A percentile compares a stretch with the other conserved stretches of the same genome.
Conservation (phyloP, 2,113 vertebrate genomes). For the Motacilla tschutschensis region DNA sequence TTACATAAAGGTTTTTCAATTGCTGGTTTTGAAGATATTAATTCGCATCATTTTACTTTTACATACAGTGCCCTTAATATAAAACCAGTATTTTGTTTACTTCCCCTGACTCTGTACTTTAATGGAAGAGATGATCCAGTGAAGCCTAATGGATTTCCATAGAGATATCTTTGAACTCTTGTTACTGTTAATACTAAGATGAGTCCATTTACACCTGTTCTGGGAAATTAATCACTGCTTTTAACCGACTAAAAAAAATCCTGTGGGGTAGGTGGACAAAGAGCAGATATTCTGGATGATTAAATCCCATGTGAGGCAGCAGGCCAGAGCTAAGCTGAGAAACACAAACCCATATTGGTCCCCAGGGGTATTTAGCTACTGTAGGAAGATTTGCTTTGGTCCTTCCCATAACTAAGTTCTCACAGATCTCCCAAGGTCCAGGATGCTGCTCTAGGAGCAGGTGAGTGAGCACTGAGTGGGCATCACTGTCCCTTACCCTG, state of each 20-base stretch:
- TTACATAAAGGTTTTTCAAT: conserved; percentile 14
- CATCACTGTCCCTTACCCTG: neutral
- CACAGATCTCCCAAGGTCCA: neutral
- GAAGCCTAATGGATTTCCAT: neutral
- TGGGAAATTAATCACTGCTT: conserved; percentile 19
- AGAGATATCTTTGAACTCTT: neutral
- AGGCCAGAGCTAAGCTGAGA: neutral
- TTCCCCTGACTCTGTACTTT: neutral
- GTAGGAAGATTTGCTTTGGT: neutral
- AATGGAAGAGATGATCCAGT: neutral
- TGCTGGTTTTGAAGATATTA: conserved; percentile 21
- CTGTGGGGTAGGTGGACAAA: neutral
- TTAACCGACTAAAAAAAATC: conserved; percentile 18
- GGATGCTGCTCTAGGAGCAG: neutral
- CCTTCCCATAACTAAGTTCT: neutral
- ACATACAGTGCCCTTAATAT: neutral
- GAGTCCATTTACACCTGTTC: neutral
- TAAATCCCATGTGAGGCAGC: neutral
- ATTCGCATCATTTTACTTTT: conserved; percentile 15
- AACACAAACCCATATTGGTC: neutral
- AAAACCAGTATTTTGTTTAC: conserved; percentile 1
- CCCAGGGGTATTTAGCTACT: neutral
- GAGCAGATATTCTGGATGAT: neutral
- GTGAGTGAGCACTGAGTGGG: neutral
- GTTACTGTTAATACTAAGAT: neutral